phyloP scores from a whole-genome alignment of 2,113 vertebrate genomes.

The Nanorana parkeri region DNA sequence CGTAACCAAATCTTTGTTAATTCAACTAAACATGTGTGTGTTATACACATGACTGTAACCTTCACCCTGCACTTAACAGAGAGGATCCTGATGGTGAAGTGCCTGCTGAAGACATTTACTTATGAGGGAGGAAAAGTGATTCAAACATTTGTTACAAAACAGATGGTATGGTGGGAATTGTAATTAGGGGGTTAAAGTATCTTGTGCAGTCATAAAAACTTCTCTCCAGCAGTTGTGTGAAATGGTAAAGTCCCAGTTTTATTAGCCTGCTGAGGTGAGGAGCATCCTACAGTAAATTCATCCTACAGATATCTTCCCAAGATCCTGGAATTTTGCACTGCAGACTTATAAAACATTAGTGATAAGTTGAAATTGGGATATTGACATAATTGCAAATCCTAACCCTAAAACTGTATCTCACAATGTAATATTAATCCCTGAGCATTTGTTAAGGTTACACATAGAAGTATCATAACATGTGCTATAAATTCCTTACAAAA shows the following conservation, averaged over 20 bases:
- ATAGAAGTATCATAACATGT: not conserved
- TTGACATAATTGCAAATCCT: not conserved
- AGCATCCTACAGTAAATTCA: not conserved
- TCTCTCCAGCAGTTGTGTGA: not conserved
- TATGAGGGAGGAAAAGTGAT: constrained; percentile 19
- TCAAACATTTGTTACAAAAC: constrained; percentile 11
- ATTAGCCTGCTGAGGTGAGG: constrained; percentile 3
- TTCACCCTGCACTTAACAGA: constrained; percentile 21
- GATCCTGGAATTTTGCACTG: not conserved
- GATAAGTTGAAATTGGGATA: not conserved
- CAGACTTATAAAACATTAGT: not conserved
- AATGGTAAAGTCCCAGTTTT: constrained; percentile 7
- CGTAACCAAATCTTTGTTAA: constrained; percentile 40
- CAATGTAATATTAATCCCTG: no score
- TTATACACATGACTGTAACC: constrained; percentile 5
- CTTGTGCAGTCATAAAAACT: not conserved
- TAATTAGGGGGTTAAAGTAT: constrained; percentile 24
- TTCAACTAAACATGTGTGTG: constrained; percentile 27
- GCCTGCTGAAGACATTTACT: constrained; percentile 14
- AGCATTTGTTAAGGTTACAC: not conserved
- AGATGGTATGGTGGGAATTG: constrained; percentile 29
- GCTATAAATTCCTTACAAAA: not conserved
- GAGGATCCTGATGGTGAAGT: not conserved
- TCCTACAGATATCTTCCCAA: constrained; percentile 1
- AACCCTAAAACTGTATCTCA: not conserved